Evolutionary conservation across 2,888 invertebrate genomes (phyloP), one percentile per base, ranked within the genome.

Genomic region (Pristionchus entomophagus): DNA sequence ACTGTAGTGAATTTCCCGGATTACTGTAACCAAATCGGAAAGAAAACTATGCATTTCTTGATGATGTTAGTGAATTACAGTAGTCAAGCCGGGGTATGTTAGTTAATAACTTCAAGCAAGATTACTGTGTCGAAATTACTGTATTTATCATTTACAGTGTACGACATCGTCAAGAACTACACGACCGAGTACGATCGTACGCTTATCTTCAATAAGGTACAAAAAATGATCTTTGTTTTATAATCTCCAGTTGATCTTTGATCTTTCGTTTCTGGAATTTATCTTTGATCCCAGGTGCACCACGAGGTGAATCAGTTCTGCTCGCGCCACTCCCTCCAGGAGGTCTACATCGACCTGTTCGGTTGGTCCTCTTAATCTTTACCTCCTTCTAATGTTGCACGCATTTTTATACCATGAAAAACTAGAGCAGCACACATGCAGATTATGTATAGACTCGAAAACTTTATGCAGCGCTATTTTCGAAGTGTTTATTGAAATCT

Each of bases 251-350:
- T n/a, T n/a, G 38, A 65, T 38, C n/a, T 41, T 29, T 59, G 19
- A 49, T 59, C 26, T 59, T n/a, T 80, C 0, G 38, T 22, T 6
- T 38, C 14, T 73, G 14, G 19, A 29, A 2, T 45, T 41, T 41
- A 41, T 62, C 41, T 83, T 38, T 81, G 81, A 56, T 81, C 82
- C 32, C 78, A 85, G 85, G 86, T 86, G 14, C 92, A 92, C 73
- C 97, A 97, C 94, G 97, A 97, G 94, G 94, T 97, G 84, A 97
- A 97, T 94, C 97, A 97, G 94, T 97, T 97, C 94, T 97, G 97
- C 94, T 97, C 96, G 91, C 96, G 96, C 3, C 97, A 97, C 94
- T 96, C 96, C 8, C 94, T 97, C 56, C 97, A 97, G 92, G 97
- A 97, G 94, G 97, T 95, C 19, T 97, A 97, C 93, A 97, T 97